These are phyloP conservation scores for Melipona bicolor DNA, from an alignment of 2,888 invertebrate genomes.

Conservation along the genomic window DNA sequence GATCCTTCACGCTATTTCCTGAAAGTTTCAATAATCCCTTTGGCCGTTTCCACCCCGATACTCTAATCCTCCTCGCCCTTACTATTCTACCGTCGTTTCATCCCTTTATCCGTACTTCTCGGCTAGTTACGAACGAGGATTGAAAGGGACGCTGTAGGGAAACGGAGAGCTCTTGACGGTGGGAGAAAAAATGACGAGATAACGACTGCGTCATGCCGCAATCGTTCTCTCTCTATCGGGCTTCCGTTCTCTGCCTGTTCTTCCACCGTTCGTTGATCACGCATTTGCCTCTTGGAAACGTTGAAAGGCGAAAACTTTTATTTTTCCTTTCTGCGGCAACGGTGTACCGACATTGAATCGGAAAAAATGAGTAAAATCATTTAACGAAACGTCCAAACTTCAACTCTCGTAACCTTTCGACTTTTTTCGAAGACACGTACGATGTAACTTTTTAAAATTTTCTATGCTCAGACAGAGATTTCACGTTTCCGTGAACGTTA, in stretches of 20 bases:
- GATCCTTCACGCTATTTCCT: neutral
- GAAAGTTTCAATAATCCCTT: constrained; percentile 12
- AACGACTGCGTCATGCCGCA: constrained; percentile 57
- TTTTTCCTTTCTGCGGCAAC: neutral
- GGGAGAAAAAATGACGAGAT: constrained; percentile 51
- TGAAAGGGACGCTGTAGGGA: constrained; percentile 2
- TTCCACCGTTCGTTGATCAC: constrained; percentile 27
- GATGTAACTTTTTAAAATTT: too few relatives aligned
- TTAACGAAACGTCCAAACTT: too few relatives aligned
- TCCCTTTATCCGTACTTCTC: constrained; percentile 7
- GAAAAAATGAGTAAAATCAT: too few relatives aligned
- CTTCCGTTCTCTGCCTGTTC: constrained; percentile 10
- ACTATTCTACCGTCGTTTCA: neutral
- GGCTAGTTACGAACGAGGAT: neutral
- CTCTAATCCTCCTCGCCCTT: neutral
- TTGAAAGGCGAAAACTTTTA: constrained; percentile 20
- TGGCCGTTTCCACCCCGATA: neutral
- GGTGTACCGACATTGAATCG: neutral
- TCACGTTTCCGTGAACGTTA: too few relatives aligned
- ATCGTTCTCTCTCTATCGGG: constrained; percentile 52
- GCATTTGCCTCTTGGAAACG: constrained; percentile 41
- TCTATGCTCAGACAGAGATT: too few relatives aligned
- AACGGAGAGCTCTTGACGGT: constrained; percentile 19
- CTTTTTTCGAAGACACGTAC: too few relatives aligned
- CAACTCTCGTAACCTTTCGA: too few relatives aligned